Evolutionary conservation across 1,140 invertebrate genomes (phyloP), one percentile per base, ranked within the genome.

Genomic region (Achroia grisella): DNA sequence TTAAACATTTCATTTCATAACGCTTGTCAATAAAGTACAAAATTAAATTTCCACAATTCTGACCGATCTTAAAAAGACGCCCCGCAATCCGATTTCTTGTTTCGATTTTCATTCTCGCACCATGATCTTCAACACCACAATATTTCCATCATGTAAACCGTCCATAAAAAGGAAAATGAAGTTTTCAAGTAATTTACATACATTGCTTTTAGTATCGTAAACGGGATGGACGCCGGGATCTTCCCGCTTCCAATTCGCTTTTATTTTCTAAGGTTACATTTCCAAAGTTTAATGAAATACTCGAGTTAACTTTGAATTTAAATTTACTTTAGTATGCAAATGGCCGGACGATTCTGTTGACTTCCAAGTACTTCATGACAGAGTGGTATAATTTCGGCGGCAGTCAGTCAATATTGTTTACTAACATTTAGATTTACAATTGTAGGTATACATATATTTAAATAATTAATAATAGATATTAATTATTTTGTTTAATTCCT

Each of bases 271-370:
- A 35, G 39, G 39, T 48, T 48, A 36, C 40, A 48, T 41, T 48
- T 41, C 46, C n/a, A 48, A 48, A 48, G 46, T 48, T 48, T 48
- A 35, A 48, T 41, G 46, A 44, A 44, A 44, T 44, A 44, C 41
- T 42, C 46, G 30, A 48, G 46, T 57, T 31, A 49, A 51, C 46
- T 48, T 41, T 48, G 43, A 60, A 55, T 60, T 55, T 52, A 56
- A 60, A 55, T 48, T 45, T 40, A 35, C 42, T 42, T 47, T 30
- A 47, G 42, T 39, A 31, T 47, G 46, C 42, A 48, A 43, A 44
- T 39, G 39, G 30, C 39, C 33, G 14, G 32, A 44, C 33, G 41
- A 44, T 46, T 34, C 34, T 41, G 44, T 46, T 48, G 42, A 44
- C 42, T 44, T 36, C 33, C 15, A 27, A 28, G 28, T 32, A 28